phyloP scores from a whole-genome alignment of 2,888 invertebrate species.

The Acleris cristana region DNA sequence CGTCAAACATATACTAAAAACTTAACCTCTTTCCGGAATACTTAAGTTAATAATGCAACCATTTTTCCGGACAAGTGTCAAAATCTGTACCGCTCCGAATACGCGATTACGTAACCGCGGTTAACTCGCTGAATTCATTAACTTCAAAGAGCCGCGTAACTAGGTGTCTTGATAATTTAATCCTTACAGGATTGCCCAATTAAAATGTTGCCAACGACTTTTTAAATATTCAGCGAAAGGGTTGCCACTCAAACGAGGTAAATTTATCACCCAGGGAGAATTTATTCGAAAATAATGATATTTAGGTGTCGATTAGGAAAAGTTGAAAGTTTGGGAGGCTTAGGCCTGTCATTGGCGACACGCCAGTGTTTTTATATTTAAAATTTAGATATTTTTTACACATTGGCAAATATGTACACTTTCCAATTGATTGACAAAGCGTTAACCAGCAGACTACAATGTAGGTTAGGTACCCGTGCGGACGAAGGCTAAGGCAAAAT shows the following conservation, averaged over 20 bases:
- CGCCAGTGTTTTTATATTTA: slow-evolving; percentile 32
- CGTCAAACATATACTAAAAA: too few relatives aligned
- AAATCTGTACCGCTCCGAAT: slow-evolving; percentile 42
- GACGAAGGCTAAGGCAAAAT: too few relatives aligned
- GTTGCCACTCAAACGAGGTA: slow-evolving; percentile 73
- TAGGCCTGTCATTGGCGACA: slow-evolving; percentile 51
- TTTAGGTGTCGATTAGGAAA: slow-evolving; percentile 79
- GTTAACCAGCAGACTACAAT: too few relatives aligned
- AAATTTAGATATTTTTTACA: too few relatives aligned
- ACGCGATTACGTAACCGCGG: slow-evolving; percentile 50
- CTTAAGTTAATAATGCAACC: not conserved
- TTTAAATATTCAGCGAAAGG: slow-evolving; percentile 81
- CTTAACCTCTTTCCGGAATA: too few relatives aligned
- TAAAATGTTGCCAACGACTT: slow-evolving; percentile 82
- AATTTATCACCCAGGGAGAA: slow-evolving; percentile 75
- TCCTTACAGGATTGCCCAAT: slow-evolving; percentile 81
- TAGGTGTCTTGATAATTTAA: slow-evolving; percentile 84
- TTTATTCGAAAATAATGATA: slow-evolving; percentile 78
- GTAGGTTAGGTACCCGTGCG: too few relatives aligned
- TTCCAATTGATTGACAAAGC: too few relatives aligned
- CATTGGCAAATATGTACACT: too few relatives aligned
- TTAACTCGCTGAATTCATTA: slow-evolving; percentile 82
- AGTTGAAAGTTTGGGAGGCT: slow-evolving; percentile 68
- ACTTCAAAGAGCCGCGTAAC: slow-evolving; percentile 75
- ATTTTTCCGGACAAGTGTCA: slow-evolving; percentile 30